A percentile compares a stretch with the other conserved stretches of the same genome.
phyloP scores from a whole-genome alignment of 2,888 invertebrate species.

The Dicycla oo region DNA sequence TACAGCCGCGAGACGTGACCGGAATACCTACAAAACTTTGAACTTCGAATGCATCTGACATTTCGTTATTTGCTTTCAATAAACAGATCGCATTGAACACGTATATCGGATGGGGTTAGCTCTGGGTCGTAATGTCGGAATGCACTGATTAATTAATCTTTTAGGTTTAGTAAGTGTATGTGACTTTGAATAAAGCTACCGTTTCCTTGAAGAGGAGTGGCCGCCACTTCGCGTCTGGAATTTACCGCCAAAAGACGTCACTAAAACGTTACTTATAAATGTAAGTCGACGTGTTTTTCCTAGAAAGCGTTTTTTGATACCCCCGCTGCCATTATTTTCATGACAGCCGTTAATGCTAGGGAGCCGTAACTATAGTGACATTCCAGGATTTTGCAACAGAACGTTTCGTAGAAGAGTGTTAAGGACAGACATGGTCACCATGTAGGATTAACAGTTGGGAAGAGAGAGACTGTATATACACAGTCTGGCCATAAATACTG shows the following conservation, averaged over 20 bases:
- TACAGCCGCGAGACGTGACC: constrained; percentile 51
- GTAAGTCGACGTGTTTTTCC: not conserved
- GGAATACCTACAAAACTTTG: constrained; percentile 42
- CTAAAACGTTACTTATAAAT: not conserved
- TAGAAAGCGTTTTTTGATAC: too few species aligned
- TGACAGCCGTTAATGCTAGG: too few species aligned
- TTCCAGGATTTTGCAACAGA: too few species aligned
- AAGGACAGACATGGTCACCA: too few species aligned
- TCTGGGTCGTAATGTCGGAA: not conserved
- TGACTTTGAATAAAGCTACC: not conserved
- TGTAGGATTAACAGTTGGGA: not conserved
- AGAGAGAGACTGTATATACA: not conserved
- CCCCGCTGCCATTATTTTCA: too few species aligned
- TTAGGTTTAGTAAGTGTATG: not conserved
- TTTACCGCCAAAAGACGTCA: not conserved
- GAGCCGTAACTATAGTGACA: too few species aligned
- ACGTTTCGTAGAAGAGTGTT: too few species aligned
- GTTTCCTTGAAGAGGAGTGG: not conserved
- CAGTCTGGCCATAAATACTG: too few species aligned
- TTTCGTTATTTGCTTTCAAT: constrained; percentile 62
- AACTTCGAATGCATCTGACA: constrained; percentile 57
- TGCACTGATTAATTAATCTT: constrained; percentile 41
- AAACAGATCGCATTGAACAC: constrained; percentile 45
- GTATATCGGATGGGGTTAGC: constrained; percentile 25
- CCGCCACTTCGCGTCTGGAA: not conserved